phyloP scores from a whole-genome alignment of 2,113 vertebrate genomes.

The Poecile atricapillus region DNA sequence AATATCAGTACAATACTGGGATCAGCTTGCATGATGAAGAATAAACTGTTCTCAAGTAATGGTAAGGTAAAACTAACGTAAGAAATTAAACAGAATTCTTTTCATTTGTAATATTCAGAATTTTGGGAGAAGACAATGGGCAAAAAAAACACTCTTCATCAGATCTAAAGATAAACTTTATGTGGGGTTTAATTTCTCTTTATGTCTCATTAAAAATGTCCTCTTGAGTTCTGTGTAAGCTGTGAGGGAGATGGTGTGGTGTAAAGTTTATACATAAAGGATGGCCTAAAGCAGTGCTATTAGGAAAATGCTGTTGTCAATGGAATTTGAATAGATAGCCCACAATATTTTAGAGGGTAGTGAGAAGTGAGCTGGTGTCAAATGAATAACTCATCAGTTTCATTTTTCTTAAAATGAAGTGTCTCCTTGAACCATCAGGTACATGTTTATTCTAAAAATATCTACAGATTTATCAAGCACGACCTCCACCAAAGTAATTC shows the following conservation, averaged over 20 bases:
- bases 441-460: not conserved
- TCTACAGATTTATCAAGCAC: not conserved
- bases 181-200: not conserved
- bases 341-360: not conserved
- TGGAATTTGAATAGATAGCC: not conserved
- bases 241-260: fast-evolving
- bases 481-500: not conserved
- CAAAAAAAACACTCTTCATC: not conserved
- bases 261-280: not conserved
- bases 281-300: not conserved
- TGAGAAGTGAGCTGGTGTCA: not conserved
- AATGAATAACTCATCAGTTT: not conserved
- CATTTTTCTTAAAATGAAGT: not conserved
- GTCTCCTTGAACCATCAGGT: not conserved
- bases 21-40: not conserved
- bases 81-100: not conserved
- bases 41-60: not conserved
- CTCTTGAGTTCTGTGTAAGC: not conserved
- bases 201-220: not conserved
- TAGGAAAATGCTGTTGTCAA: not conserved
- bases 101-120: not conserved
- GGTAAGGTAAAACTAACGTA: not conserved
- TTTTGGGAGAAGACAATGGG: not conserved
- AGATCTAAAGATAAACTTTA: not conserved
- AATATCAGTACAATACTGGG: not conserved